Percentiles rank a stretch among this genome's conserved stretches.
Conservation (phyloP, 2,113 vertebrate genomes). For the Myotis yumanensis region DNA sequence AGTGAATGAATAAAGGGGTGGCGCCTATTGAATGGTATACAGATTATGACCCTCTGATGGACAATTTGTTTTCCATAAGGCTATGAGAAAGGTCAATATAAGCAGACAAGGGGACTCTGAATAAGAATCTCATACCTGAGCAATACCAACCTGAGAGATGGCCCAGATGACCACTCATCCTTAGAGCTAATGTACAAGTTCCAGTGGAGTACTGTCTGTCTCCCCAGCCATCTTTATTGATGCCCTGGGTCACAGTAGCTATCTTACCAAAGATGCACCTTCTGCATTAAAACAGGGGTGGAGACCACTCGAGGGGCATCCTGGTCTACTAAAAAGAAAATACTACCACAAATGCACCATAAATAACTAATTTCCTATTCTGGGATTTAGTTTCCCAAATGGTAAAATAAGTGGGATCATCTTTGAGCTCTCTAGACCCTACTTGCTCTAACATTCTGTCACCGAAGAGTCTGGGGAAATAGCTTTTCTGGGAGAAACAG, state of each 20-base stretch:
- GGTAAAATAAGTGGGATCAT: conserved; percentile 33
- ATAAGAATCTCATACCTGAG: not conserved
- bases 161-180: not conserved
- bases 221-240: not conserved
- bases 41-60: not conserved
- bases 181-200: not conserved
- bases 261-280: not conserved
- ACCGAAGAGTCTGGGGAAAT: not conserved
- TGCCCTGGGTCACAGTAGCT: not conserved
- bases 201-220: not conserved
- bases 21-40: not conserved
- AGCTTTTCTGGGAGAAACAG: conserved; percentile 45
- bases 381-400: not conserved
- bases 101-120: not conserved
- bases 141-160: not conserved
- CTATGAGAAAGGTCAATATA: not conserved
- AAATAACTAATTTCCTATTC: not conserved
- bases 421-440: not conserved
- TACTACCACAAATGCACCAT: not conserved
- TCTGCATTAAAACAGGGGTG: not conserved
- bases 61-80: not conserved
- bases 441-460: conserved; percentile 4
- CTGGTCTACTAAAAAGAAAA: not conserved
- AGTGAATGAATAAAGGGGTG: not conserved
- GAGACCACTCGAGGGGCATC: not conserved